Evolutionary conservation across 1,140 invertebrate species (phyloP).

Genomic region (Lutraria rhynchaena): DNA sequence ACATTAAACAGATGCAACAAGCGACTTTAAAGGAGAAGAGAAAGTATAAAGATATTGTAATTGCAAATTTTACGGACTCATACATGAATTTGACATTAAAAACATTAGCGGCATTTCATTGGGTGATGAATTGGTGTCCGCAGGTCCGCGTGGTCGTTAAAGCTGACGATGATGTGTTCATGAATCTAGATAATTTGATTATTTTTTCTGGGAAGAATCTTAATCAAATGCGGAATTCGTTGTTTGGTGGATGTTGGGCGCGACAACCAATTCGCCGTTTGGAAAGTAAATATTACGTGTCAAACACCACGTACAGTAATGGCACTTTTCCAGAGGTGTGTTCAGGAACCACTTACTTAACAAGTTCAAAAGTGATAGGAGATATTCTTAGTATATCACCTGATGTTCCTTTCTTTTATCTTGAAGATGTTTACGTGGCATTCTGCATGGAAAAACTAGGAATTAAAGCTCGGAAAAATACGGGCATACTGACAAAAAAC

Average conservation of each 20-base stretch:
- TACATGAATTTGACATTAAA: constrained; percentile 67
- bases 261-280: constrained; percentile 66
- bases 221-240: neutral
- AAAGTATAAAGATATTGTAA: constrained; percentile 58
- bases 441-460: constrained; percentile 66
- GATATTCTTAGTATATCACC: constrained; percentile 70
- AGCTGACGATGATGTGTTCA: constrained; percentile 65
- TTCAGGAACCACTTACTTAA: constrained; percentile 81
- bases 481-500: constrained; percentile 50
- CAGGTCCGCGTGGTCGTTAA: constrained; percentile 64
- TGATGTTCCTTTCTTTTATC: constrained; percentile 77
- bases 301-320: constrained; percentile 74
- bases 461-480: constrained; percentile 27
- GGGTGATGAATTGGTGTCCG: constrained; percentile 52
- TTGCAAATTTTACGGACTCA: constrained; percentile 61
- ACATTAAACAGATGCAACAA: neutral
- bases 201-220: neutral
- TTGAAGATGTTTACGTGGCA: constrained; percentile 82
- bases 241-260: constrained; percentile 53
- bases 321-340: constrained; percentile 81
- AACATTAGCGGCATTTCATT: constrained; percentile 60
- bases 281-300: constrained; percentile 81
- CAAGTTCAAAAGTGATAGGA: constrained; percentile 76
- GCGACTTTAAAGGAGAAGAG: constrained; percentile 52
- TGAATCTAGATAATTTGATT: constrained; percentile 55